Percentiles rank a stretch among this genome's conserved stretches.
Evolutionary conservation across 2,888 invertebrate genomes (phyloP).

Genomic region (Cyclophora punctaria): DNA sequence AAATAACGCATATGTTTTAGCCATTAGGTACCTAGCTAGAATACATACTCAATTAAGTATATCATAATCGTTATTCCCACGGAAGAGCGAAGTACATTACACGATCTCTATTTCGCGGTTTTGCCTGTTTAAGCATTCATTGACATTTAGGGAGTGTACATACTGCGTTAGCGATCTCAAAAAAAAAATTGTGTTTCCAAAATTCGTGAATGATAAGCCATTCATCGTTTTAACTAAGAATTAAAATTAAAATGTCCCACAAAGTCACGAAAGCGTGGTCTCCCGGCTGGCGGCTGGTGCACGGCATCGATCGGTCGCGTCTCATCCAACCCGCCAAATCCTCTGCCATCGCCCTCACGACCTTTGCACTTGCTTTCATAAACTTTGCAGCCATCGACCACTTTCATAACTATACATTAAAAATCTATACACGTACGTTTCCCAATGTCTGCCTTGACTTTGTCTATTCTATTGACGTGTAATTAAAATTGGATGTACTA

Average conservation of each 20-base stretch:
- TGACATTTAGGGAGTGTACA: background rate
- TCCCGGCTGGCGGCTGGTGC: background rate
- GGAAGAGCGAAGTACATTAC: background rate
- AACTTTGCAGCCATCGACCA: conserved; percentile 21
- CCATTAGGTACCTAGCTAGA: too few relatives aligned
- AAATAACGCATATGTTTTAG: too few relatives aligned
- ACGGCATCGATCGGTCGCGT: conserved; percentile 38
- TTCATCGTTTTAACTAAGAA: background rate
- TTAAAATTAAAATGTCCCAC: too few relatives aligned
- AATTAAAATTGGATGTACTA: background rate
- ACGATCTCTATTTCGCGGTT: background rate
- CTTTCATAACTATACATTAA: conserved; percentile 5
- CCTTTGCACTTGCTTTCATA: conserved; percentile 23
- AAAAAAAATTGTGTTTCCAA: background rate
- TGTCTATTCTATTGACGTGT: background rate
- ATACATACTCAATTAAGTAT: too few relatives aligned
- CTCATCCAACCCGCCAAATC: conserved; percentile 3
- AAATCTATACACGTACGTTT: background rate
- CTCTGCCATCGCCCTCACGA: conserved; percentile 19
- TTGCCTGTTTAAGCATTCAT: background rate
- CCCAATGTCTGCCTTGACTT: background rate
- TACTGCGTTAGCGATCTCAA: background rate
- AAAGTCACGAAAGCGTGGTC: background rate
- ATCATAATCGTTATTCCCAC: too few relatives aligned
- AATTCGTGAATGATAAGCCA: background rate